Percentiles rank a stretch among this genome's conserved stretches.
phyloP scores from a whole-genome alignment of 1,140 invertebrate genomes.

The Drosophila sp. region DNA sequence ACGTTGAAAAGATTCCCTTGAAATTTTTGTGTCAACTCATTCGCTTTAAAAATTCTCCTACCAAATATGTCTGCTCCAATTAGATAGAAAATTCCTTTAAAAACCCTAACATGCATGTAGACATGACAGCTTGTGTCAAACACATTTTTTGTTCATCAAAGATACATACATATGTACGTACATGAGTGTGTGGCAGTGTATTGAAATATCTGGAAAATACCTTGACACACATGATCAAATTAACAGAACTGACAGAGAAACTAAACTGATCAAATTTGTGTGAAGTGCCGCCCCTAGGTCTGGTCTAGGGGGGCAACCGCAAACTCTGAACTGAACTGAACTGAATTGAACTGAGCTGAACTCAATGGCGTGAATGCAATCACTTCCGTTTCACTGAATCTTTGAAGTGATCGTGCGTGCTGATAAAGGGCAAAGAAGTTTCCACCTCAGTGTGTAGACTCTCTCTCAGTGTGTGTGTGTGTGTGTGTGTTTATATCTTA shows the following conservation, averaged over 20 bases:
- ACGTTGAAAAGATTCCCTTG: neutral
- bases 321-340: constrained; percentile 47
- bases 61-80: constrained; percentile 54
- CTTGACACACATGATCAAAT: constrained; percentile 67
- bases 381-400: constrained; percentile 74
- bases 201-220: constrained; percentile 39
- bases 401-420: constrained; percentile 79
- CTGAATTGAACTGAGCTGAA: constrained; percentile 39
- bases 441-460: constrained; percentile 14
- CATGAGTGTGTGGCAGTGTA: neutral
- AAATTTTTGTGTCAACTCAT: constrained; percentile 12
- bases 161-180: neutral
- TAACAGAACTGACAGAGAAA: constrained; percentile 55
- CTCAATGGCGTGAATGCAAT: constrained; percentile 74
- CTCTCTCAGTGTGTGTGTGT: neutral
- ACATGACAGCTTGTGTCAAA: constrained; percentile 57
- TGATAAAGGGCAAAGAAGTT: constrained; percentile 66
- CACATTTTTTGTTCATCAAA: constrained; percentile 7
- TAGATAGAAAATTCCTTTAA: constrained; percentile 65
- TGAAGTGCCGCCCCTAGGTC: constrained; percentile 51
- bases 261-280: constrained; percentile 52
- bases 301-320: constrained; percentile 29
- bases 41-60: constrained; percentile 12
- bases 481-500: constrained; percentile 16
- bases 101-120: constrained; percentile 51